Evolutionary conservation across 2,888 invertebrate genomes (phyloP).

Genomic region (Anaspis maculata): DNA sequence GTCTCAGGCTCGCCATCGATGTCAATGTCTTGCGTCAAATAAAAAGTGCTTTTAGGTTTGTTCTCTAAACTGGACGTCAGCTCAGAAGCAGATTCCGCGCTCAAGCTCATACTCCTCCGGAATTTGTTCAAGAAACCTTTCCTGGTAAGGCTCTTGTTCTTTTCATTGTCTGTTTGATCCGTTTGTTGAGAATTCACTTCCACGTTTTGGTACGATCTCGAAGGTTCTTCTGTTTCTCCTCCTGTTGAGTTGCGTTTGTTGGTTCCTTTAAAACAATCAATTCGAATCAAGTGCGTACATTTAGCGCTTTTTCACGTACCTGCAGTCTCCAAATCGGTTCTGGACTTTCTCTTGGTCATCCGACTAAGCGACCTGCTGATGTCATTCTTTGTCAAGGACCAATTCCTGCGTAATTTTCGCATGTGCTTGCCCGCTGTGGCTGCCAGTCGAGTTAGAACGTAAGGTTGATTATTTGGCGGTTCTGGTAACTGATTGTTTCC

Average conservation of each 20-base stretch:
- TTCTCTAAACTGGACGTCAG: conserved; percentile 39
- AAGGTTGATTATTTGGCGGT: conserved; percentile 45
- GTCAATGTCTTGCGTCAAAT: conserved; percentile 59
- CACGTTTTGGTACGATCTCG: conserved; percentile 2
- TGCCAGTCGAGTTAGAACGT: conserved; percentile 59
- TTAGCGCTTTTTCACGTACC: too few species aligned
- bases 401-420: conserved; percentile 57
- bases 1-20: conserved; percentile 42
- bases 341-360: conserved; percentile 41
- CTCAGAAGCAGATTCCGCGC: conserved; percentile 47
- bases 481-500: conserved; percentile 51
- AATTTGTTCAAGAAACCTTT: conserved; percentile 47
- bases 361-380: conserved; percentile 50
- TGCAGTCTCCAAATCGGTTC: conserved; percentile 28
- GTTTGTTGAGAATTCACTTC: conserved; percentile 2
- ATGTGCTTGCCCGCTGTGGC: conserved; percentile 55
- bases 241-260: too few species aligned
- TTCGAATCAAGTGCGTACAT: too few species aligned
- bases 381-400: conserved; percentile 47
- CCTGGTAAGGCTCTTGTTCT: conserved; percentile 12
- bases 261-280: too few species aligned
- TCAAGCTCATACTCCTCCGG: conserved; percentile 51
- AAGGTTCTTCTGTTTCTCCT: conserved; percentile 6
- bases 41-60: conserved; percentile 59
- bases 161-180: neutral